Evolutionary conservation across 2,113 vertebrate genomes (phyloP).

Genomic region (Dicaeum eximium): DNA sequence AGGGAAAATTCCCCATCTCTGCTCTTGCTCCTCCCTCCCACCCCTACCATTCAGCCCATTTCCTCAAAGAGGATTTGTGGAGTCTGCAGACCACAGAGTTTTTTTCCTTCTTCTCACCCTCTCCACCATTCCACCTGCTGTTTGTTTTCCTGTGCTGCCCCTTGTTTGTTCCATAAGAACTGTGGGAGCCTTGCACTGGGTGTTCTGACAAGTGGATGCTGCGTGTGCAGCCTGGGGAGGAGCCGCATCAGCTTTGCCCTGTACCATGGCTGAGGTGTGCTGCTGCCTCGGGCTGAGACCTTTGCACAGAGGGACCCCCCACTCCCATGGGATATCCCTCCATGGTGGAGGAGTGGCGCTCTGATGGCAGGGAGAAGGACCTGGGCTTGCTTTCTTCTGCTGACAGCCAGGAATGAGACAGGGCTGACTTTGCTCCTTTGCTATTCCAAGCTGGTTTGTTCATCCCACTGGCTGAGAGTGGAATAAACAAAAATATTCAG

Average conservation of each 20-base stretch:
- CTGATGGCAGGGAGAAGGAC: neutral
- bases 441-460: neutral
- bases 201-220: neutral
- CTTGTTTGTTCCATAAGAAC: neutral
- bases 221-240: neutral
- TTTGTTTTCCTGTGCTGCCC: neutral
- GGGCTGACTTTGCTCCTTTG: neutral
- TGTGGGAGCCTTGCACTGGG: neutral
- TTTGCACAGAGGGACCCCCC: neutral
- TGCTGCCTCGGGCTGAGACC: neutral
- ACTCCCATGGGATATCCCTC: neutral
- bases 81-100: neutral
- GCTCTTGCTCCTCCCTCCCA: neutral
- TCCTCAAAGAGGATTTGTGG: neutral
- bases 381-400: neutral
- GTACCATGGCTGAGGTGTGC: neutral
- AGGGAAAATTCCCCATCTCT: neutral
- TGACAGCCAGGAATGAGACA: neutral
- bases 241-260: fast-evolving
- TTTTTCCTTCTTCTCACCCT: neutral
- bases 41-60: neutral
- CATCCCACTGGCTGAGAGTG: neutral
- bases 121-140: neutral
- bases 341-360: fast-evolving
- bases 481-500: neutral